A percentile compares a stretch with the other conserved stretches of the same genome.
Conservation (phyloP, 2,113 vertebrate genomes). For the Phasianus colchicus region DNA sequence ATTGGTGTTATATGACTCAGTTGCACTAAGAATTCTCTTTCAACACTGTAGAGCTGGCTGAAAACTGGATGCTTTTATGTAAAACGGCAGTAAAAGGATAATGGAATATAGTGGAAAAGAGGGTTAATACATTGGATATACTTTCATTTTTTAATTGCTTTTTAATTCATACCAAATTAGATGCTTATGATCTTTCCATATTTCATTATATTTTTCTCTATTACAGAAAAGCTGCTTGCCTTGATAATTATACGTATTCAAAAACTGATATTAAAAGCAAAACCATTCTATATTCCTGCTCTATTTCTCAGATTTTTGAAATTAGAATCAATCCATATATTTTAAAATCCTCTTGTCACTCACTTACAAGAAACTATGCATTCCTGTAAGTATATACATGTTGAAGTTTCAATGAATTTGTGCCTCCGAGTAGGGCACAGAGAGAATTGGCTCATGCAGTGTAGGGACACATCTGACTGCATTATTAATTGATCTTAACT, state of each 20-base stretch:
- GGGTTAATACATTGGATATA: not conserved
- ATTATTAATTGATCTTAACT: constrained; percentile 59
- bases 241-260: not conserved
- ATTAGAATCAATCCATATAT: not conserved
- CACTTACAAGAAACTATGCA: not conserved
- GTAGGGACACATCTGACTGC: not conserved
- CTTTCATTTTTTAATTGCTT: not conserved
- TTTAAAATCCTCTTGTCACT: not conserved
- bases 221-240: not conserved
- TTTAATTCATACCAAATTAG: not conserved
- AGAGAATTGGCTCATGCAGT: not conserved
- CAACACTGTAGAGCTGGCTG: not conserved
- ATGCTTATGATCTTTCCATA: not conserved
- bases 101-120: not conserved
- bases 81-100: not conserved
- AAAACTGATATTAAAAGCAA: constrained; percentile 3
- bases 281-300: not conserved
- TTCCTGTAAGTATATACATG: not conserved
- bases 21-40: not conserved
- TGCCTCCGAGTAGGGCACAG: not conserved
- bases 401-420: constrained; percentile 18
- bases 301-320: not conserved
- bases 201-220: not conserved
- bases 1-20: not conserved
- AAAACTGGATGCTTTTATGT: not conserved